Evolutionary conservation across 2,888 invertebrate genomes (phyloP).

Genomic region (Polyploca ridens): DNA sequence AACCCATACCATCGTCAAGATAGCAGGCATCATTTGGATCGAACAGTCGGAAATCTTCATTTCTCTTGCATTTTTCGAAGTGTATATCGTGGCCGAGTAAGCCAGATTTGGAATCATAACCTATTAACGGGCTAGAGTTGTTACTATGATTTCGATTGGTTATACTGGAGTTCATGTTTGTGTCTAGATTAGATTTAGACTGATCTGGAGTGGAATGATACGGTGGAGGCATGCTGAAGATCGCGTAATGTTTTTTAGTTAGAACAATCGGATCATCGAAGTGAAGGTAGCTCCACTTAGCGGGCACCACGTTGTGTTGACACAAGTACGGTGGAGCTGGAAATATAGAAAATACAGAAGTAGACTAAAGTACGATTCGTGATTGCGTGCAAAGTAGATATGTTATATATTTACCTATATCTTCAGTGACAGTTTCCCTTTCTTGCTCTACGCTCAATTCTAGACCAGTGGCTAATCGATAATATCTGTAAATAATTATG

Average conservation of each 20-base stretch:
- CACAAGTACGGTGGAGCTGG: slow-evolving; percentile 92
- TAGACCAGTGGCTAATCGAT: slow-evolving; percentile 85
- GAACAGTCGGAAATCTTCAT: slow-evolving; percentile 74
- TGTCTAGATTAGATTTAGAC: slow-evolving; percentile 79
- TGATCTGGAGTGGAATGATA: slow-evolving; percentile 87
- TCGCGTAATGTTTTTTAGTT: slow-evolving; percentile 85
- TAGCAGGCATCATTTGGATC: slow-evolving; percentile 78
- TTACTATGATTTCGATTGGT: slow-evolving; percentile 85
- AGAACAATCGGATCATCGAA: slow-evolving; percentile 73
- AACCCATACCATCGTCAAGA: slow-evolving; percentile 84
- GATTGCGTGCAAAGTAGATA: slow-evolving; percentile 27
- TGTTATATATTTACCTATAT: slow-evolving; percentile 71
- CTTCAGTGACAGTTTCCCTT: slow-evolving; percentile 87
- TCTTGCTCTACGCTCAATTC: slow-evolving; percentile 88
- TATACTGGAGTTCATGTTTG: slow-evolving; percentile 88
- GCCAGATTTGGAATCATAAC: slow-evolving; percentile 68
- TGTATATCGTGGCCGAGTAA: slow-evolving; percentile 70
- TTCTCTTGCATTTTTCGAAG: slow-evolving; percentile 78
- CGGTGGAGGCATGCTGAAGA: slow-evolving; percentile 90
- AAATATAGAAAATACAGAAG: slow-evolving; percentile 39
- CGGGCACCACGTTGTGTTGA: slow-evolving; percentile 91
- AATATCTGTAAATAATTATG: slow-evolving; percentile 78
- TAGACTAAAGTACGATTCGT: slow-evolving; percentile 15
- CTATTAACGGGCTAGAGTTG: slow-evolving; percentile 73
- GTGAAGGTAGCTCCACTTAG: slow-evolving; percentile 91